Conservation (phyloP, 92 coral and sea anemone genomes). For the Siderastrea radians region DNA sequence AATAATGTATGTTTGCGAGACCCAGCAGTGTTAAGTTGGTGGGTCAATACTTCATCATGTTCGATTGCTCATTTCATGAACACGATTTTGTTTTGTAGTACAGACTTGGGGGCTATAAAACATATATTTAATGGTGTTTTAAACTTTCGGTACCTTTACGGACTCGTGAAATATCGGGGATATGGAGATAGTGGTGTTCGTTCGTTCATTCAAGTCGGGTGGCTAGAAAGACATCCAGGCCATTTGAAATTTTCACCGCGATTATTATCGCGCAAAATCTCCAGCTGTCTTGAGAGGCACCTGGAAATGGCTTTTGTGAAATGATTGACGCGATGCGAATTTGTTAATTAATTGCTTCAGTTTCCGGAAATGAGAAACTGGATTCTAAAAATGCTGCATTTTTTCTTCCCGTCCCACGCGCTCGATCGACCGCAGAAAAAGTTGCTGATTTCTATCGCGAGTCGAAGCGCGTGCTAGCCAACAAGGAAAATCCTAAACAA, state of each 20-base stretch:
- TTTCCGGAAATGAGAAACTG: conserved; percentile 99
- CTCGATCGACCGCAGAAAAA: conserved; percentile 48
- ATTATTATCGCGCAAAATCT: conserved; percentile 79
- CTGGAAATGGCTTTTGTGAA: conserved; percentile 91
- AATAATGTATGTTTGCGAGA: conserved; percentile 89
- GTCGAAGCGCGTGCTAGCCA: conserved; percentile 19
- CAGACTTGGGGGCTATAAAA: background rate
- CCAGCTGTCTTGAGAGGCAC: conserved; percentile 96
- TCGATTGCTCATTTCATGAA: conserved; percentile 91
- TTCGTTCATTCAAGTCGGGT: conserved; percentile 22
- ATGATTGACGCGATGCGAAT: conserved; percentile 98
- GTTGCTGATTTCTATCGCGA: conserved; percentile 33
- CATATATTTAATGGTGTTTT: background rate
- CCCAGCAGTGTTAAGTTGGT: conserved; percentile 81
- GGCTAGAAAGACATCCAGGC: conserved; percentile 36
- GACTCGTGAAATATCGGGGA: background rate
- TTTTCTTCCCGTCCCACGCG: conserved; percentile 86
- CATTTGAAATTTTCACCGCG: conserved; percentile 75
- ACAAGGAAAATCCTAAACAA: conserved; percentile 36
- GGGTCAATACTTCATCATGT: conserved; percentile 73
- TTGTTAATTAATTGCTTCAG: conserved; percentile 99
- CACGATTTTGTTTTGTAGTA: background rate
- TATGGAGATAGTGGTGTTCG: conserved; percentile 4
- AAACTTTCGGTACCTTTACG: background rate
- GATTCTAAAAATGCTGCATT: conserved; percentile 87